Conservation (phyloP, 2,888 invertebrate genomes). For the Lypha dubia region DNA sequence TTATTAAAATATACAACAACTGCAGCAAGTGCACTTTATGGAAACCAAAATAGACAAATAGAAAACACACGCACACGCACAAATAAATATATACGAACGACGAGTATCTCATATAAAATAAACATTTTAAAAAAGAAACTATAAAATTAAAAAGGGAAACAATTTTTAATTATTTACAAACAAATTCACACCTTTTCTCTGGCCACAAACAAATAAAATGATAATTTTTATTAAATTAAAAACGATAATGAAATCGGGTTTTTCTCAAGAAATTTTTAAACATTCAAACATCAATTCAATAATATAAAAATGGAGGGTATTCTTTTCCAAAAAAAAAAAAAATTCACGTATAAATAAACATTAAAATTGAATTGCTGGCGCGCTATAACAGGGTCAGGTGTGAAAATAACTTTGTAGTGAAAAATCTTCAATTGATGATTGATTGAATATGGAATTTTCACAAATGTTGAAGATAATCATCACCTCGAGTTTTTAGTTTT, state of each 20-base stretch:
- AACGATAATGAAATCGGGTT: too few species aligned
- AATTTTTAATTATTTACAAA: slow-evolving; percentile 59
- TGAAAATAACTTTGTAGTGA: slow-evolving; percentile 46
- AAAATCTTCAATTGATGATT: slow-evolving; percentile 30
- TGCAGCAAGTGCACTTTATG: slow-evolving; percentile 38
- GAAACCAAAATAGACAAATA: slow-evolving; percentile 1
- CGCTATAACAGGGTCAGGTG: slow-evolving; percentile 45
- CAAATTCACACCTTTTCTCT: slow-evolving; percentile 68
- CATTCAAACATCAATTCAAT: neutral
- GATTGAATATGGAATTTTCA: slow-evolving; percentile 3
- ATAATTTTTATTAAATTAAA: slow-evolving; percentile 39
- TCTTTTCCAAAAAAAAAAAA: neutral
- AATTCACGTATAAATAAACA: too few species aligned
- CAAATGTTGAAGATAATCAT: slow-evolving; percentile 20
- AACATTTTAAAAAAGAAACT: neutral
- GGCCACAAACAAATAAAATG: slow-evolving; percentile 53
- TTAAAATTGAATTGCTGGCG: too few species aligned
- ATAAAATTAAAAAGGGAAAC: slow-evolving; percentile 11
- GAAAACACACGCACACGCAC: too few species aligned
- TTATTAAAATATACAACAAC: slow-evolving; percentile 31
- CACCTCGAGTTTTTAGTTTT: slow-evolving; percentile 8
- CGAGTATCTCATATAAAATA: neutral
- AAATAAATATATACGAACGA: neutral
- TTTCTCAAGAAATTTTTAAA: slow-evolving; percentile 21
- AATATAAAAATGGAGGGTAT: neutral